These are phyloP conservation scores for Merluccius polli DNA, from an alignment of 2,797 vertebrate species.

Conservation along the genomic window DNA sequence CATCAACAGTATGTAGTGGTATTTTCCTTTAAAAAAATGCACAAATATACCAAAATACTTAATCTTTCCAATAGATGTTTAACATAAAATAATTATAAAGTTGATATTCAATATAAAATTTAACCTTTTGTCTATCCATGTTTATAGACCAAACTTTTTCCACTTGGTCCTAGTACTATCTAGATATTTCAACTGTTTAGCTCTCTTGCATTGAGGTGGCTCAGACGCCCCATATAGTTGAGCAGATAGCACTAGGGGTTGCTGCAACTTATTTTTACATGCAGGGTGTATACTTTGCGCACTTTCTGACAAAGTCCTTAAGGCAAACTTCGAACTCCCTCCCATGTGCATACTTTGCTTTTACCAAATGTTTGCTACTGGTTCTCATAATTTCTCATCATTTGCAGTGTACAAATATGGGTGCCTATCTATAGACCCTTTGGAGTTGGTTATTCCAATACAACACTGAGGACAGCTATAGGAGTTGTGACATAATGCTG, in stretches of 20 bases:
- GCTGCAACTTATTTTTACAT: background rate
- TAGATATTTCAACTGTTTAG: background rate
- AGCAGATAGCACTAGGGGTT: background rate
- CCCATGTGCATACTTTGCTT: background rate
- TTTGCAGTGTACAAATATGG: background rate
- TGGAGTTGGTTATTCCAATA: background rate
- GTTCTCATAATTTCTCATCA: too few relatives aligned
- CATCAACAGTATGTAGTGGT: background rate
- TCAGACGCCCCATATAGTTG: too few relatives aligned
- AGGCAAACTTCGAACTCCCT: too few relatives aligned
- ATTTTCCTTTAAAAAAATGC: background rate
- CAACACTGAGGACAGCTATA: background rate
- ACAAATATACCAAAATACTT: background rate
- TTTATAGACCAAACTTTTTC: background rate
- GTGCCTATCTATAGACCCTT: background rate
- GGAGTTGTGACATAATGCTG: constrained; percentile 6
- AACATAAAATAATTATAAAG: background rate
- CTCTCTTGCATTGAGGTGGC: background rate
- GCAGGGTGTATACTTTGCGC: background rate
- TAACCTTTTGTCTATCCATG: background rate
- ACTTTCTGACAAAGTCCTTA: too few relatives aligned
- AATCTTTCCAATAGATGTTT: background rate
- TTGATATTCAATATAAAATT: background rate
- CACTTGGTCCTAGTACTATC: background rate
- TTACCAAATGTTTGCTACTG: too few relatives aligned